Percentiles rank a stretch among this genome's conserved stretches.
Conservation (phyloP, 2,888 invertebrate species). For the Coenonympha glycerion region DNA sequence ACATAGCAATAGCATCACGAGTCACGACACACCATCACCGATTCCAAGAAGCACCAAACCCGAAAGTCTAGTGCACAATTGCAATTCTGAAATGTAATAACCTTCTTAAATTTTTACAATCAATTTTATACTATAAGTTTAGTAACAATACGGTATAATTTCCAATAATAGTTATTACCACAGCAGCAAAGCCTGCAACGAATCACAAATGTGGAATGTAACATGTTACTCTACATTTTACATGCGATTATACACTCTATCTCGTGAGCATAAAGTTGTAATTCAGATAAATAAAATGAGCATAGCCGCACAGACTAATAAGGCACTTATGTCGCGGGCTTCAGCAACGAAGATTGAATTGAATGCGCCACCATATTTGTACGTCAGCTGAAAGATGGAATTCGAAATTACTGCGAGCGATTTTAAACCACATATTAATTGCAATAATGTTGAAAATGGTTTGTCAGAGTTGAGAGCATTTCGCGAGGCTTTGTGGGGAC, state of each 20-base stretch:
- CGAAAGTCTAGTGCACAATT: conserved; percentile 57
- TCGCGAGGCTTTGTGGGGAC: conserved; percentile 58
- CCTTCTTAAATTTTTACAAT: conserved; percentile 2
- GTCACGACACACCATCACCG: conserved; percentile 48
- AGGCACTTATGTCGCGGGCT: conserved; percentile 51
- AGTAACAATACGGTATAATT: background rate
- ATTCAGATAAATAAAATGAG: background rate
- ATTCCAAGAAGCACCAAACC: conserved; percentile 57
- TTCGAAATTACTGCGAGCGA: conserved; percentile 33
- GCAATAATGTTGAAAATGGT: conserved; percentile 32
- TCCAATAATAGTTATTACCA: background rate
- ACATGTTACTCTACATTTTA: conserved; percentile 13
- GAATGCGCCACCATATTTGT: conserved; percentile 43
- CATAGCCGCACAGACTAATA: conserved; percentile 42
- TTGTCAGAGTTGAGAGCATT: conserved; percentile 43
- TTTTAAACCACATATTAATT: conserved; percentile 19
- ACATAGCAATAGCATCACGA: conserved; percentile 41
- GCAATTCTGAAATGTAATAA: conserved; percentile 35
- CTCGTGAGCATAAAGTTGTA: background rate
- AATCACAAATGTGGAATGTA: conserved; percentile 35
- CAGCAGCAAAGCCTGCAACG: background rate
- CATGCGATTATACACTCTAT: background rate
- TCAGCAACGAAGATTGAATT: conserved; percentile 52
- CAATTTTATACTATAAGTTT: conserved; percentile 3
- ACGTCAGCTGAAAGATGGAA: conserved; percentile 53